Evolutionary conservation across 2,797 vertebrate species (phyloP).

Genomic region (Lagorchestes hirsutus): DNA sequence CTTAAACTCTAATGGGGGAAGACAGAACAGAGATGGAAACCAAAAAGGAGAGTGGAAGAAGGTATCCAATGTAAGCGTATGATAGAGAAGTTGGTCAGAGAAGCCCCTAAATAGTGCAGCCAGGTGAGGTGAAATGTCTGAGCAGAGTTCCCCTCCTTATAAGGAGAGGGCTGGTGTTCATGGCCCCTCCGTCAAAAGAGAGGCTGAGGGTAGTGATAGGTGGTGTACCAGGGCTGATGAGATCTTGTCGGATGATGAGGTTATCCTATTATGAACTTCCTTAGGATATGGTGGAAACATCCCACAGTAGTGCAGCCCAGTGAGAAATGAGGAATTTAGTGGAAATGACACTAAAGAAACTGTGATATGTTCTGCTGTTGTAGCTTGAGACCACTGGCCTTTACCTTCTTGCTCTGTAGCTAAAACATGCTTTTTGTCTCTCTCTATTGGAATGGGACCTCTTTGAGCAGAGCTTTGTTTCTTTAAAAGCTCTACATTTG

Average conservation of each 20-base stretch:
- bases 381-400: neutral
- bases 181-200: neutral
- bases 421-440: neutral
- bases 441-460: neutral
- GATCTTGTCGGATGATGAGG: neutral
- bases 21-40: neutral
- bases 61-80: neutral
- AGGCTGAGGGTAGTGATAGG: neutral
- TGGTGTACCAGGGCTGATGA: neutral
- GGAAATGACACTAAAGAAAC: neutral
- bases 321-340: neutral
- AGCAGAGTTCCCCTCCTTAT: neutral
- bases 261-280: neutral
- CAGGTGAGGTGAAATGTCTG: neutral
- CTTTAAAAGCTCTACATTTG: neutral
- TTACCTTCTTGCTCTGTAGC: neutral
- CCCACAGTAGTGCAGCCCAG: neutral
- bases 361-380: neutral
- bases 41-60: neutral
- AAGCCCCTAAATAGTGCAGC: neutral
- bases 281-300: neutral
- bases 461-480: neutral
- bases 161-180: neutral
- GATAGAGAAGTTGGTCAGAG: neutral
- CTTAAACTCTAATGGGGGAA: neutral